Base-by-base conservation (phyloP, 1,140 invertebrate species). In the Gryllus bimaculatus region DNA sequence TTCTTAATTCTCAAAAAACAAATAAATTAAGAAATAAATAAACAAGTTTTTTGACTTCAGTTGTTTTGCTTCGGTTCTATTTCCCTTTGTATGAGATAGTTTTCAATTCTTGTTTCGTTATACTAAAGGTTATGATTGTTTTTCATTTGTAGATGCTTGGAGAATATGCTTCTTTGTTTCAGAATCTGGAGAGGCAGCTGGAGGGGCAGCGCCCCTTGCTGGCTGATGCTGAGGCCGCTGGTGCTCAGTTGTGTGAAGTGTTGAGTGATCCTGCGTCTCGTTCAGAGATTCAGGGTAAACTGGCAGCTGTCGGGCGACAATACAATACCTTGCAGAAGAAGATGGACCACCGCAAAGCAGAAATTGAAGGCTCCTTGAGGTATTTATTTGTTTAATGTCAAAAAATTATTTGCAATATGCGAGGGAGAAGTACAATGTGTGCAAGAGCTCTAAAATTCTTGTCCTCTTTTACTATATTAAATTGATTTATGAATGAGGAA, bases 201-300 rank as follows among this genome's bases (percentile, higher is more conserved):
- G 94, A 96, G 85, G 93, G 93, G 8, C 94, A 96, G 83, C 89
- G 95, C 49, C 95, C 94, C 1, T 85, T 96, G 8, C 85, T 98
- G 75, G 94, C 95, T 10, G 95, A 97, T 85, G 91, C 95, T 47
- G 95, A 97, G 85, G 91, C 93, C 8, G 91, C 96, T 0, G 96
- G 95, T 13, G 92, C 92, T 13, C 92, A 96, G 66, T 85, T 99
- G 0, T 94, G 93, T 83, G 92, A 95, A 79, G 94, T 96, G 75
- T 87, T 98, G n/a, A 95, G 94, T 79, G 96, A 98, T 86, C 91
- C 95, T 8, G 93, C 94, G 0, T 95, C 95, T 0, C 91, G 94
- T 80, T 92, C 93, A 47, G 96, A 99, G 85, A 95, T 98, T 78
- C 94, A 95, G 86, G 91, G 90, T 76, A 97, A 98, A 85, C 88